Percentiles rank a stretch among this genome's conserved stretches.
Conservation (phyloP, 1,140 invertebrate species). For the Temnothorax curvispinosus region DNA sequence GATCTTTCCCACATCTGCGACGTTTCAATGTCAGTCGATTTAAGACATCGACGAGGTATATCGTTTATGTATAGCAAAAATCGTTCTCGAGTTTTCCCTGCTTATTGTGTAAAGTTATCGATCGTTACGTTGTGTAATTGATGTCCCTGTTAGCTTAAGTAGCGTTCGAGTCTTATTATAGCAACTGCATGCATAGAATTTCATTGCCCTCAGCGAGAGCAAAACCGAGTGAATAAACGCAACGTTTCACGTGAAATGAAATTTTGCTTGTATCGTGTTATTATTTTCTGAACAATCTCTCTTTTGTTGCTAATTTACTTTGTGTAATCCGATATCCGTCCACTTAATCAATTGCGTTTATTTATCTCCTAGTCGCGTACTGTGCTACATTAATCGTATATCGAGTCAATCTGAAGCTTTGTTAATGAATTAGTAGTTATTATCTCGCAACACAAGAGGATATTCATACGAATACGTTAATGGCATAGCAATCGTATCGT, state of each 20-base stretch:
- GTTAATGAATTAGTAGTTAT: constrained; percentile 1
- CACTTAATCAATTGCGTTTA: constrained; percentile 18
- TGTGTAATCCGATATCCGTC: not conserved
- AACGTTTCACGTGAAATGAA: not conserved
- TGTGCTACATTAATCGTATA: constrained; percentile 1
- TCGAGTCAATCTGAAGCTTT: not conserved
- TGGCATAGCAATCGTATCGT: constrained; percentile 12
- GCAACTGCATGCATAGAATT: constrained; percentile 35
- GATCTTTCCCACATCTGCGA: constrained; percentile 27
- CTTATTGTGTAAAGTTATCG: constrained; percentile 1
- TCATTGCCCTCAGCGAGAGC: not conserved
- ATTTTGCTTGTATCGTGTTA: not conserved
- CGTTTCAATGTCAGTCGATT: constrained; percentile 62
- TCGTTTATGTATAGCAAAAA: not conserved
- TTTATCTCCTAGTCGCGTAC: not conserved
- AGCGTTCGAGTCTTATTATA: not conserved
- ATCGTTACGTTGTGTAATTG: not conserved
- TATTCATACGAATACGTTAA: constrained; percentile 60
- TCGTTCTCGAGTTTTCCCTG: constrained; percentile 10
- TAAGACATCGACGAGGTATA: constrained; percentile 67
- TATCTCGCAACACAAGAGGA: constrained; percentile 57
- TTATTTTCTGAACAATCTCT: not conserved
- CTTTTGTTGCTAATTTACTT: not conserved
- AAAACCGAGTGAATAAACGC: constrained; percentile 25
- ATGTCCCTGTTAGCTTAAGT: not conserved